These are phyloP conservation scores for Pinna nobilis DNA, from an alignment of 1,140 invertebrate species.

Conservation along the genomic window DNA sequence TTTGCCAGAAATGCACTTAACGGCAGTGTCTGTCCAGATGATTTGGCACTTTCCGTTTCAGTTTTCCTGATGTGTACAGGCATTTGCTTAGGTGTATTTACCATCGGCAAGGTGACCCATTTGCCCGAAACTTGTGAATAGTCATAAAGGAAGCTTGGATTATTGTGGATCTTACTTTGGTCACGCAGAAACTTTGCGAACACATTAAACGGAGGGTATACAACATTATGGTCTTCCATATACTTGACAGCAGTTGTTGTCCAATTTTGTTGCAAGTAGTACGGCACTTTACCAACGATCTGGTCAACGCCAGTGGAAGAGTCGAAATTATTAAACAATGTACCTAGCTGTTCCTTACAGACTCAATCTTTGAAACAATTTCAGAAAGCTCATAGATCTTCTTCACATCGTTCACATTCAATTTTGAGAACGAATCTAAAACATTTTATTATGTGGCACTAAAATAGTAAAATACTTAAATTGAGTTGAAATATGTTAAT, in stretches of 20 bases:
- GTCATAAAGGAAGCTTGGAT: constrained; percentile 35
- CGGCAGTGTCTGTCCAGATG: not conserved
- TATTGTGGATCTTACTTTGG: constrained; percentile 31
- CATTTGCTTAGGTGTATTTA: not conserved
- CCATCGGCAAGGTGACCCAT: not conserved
- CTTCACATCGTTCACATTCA: constrained; percentile 31
- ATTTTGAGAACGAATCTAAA: constrained; percentile 32
- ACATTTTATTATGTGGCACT: too few species aligned
- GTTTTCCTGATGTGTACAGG: not conserved
- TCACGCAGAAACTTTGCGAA: constrained; percentile 38
- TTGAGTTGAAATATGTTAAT: too few species aligned
- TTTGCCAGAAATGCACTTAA: not conserved
- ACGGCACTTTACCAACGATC: constrained; percentile 40
- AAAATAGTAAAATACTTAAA: too few species aligned
- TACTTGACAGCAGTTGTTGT: constrained; percentile 28
- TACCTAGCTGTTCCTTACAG: constrained; percentile 21
- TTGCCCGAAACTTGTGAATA: not conserved
- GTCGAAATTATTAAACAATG: constrained; percentile 37
- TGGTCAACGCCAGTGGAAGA: constrained; percentile 34
- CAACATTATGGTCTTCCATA: constrained; percentile 19
- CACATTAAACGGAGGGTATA: constrained; percentile 36
- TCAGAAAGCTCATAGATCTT: constrained; percentile 45
- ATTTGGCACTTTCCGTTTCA: not conserved
- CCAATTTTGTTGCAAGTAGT: constrained; percentile 44
- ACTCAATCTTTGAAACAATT: constrained; percentile 38